Conservation (phyloP, 2,113 vertebrate species). For the Pterophyllum scalare region DNA sequence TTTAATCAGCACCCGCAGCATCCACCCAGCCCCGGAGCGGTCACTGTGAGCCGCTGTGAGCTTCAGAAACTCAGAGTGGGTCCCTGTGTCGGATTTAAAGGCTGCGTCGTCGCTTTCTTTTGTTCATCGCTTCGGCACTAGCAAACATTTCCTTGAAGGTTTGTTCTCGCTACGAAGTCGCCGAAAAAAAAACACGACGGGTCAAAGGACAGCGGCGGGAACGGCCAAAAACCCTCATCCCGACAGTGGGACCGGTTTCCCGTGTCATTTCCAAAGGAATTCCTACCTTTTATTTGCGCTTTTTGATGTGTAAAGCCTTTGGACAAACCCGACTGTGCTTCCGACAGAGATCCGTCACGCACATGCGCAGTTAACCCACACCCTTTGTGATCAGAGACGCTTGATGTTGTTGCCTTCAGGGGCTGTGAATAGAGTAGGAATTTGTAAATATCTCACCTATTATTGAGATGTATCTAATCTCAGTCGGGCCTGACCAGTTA, state of each 20-base stretch:
- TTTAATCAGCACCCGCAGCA: neutral
- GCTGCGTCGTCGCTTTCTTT: constrained; percentile 46
- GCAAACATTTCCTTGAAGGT: constrained; percentile 74
- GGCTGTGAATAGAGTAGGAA: neutral
- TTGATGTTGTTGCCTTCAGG: constrained; percentile 30
- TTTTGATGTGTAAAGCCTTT: constrained; percentile 57
- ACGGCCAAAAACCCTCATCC: neutral
- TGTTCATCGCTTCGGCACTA: constrained; percentile 68
- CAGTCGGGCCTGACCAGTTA: too few species aligned
- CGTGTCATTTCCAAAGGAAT: neutral
- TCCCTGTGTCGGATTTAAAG: fast-evolving
- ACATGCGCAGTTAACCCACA: constrained; percentile 73
- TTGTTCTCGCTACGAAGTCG: constrained; percentile 40
- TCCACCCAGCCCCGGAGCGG: neutral
- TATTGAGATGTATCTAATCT: too few species aligned
- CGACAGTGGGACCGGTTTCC: fast-evolving
- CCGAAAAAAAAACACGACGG: constrained; percentile 14
- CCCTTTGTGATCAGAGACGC: constrained; percentile 25
- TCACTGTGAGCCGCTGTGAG: fast-evolving
- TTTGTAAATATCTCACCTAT: neutral
- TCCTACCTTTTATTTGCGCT: constrained; percentile 57
- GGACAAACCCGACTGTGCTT: constrained; percentile 59
- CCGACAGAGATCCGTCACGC: constrained; percentile 46
- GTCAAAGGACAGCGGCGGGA: constrained; percentile 1
- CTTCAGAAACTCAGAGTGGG: fast-evolving